A percentile compares a stretch with the other conserved stretches of the same genome.
Evolutionary conservation across 2,113 vertebrate genomes (phyloP).

Genomic region (Chlamydotis undulata): DNA sequence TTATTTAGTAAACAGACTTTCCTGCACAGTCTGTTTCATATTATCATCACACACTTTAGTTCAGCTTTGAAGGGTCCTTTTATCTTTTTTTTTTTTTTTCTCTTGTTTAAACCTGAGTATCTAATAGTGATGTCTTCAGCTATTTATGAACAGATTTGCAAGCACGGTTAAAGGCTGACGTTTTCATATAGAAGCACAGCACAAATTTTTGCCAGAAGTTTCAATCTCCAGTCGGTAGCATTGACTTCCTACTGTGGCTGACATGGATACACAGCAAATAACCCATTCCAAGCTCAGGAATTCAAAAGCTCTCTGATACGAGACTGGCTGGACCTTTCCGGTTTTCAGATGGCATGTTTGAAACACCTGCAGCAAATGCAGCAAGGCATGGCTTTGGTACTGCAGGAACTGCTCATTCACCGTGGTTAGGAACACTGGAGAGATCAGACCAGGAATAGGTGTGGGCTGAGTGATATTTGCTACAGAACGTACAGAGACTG

Average conservation of each 20-base stretch:
- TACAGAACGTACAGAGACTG: background rate
- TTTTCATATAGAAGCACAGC: background rate
- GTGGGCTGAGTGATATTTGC: background rate
- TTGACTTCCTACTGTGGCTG: background rate
- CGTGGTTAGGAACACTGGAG: accelerated
- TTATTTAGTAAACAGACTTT: constrained; percentile 30
- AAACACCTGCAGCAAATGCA: background rate
- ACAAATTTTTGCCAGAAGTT: background rate
- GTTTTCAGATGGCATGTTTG: background rate
- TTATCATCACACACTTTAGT: background rate
- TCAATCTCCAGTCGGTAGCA: background rate
- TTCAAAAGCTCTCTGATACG: background rate
- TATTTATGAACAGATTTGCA: constrained; percentile 29
- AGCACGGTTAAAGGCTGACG: background rate
- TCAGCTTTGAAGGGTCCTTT: background rate
- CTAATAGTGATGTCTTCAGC: background rate
- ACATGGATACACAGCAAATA: background rate
- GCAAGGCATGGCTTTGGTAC: background rate
- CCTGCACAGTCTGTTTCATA: background rate
- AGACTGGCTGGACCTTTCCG: background rate
- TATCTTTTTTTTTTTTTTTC: too few species aligned
- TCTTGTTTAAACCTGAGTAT: background rate
- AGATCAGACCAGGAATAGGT: background rate
- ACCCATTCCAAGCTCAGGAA: background rate
- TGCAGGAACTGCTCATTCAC: background rate